These are phyloP conservation scores for Linepithema humile DNA, from an alignment of 1,140 invertebrate species.

Conservation along the genomic window DNA sequence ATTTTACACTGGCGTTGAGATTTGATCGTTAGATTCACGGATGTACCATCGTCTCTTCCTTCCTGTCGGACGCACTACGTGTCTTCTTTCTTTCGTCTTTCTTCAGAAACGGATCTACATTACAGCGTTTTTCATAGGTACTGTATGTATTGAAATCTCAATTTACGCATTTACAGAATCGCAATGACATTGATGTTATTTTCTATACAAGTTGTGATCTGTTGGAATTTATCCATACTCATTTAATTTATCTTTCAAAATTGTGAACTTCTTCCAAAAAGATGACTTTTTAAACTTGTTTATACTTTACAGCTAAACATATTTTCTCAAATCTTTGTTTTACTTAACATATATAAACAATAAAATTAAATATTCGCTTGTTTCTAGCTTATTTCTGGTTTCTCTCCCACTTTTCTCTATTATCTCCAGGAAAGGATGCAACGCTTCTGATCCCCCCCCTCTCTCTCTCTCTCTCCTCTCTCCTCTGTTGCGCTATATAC, in stretches of 20 bases:
- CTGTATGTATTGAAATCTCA: background rate
- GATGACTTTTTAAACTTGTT: background rate
- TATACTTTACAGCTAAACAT: background rate
- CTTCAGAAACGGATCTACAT: background rate
- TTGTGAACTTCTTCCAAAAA: background rate
- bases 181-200: background rate
- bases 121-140: background rate
- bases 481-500: conserved; percentile 59
- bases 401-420: conserved; percentile 22
- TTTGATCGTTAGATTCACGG: conserved; percentile 75
- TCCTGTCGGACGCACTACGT: conserved; percentile 13
- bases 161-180: background rate
- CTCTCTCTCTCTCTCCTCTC: no score
- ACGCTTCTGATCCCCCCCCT: conserved; percentile 36
- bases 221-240: background rate
- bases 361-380: background rate
- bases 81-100: background rate
- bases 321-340: background rate
- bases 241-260: background rate
- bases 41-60: conserved; percentile 14
- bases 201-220: background rate
- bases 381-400: conserved; percentile 24
- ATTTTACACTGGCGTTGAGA: conserved; percentile 73
- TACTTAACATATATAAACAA: no score
- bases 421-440: conserved; percentile 60